Evolutionary conservation across 1,140 invertebrate genomes (phyloP).

Genomic region (Temnothorax longispinosus): DNA sequence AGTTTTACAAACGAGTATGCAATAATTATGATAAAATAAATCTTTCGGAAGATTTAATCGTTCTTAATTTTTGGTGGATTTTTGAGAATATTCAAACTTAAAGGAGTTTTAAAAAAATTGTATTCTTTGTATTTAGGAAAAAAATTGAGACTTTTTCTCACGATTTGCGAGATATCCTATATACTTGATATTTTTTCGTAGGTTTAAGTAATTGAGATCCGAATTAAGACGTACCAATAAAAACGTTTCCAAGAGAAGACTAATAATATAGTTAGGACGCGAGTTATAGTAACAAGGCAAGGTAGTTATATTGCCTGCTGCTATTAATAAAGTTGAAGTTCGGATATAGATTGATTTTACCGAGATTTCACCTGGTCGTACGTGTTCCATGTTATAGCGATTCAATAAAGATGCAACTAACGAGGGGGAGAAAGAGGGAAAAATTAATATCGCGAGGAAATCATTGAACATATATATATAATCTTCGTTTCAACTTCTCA

Average conservation of each 20-base stretch:
- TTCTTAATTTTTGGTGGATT: background rate
- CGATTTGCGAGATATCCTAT: no score
- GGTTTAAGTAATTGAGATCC: background rate
- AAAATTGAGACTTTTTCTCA: background rate
- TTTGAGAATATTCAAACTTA: background rate
- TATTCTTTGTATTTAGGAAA: background rate
- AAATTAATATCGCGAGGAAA: slow-evolving; percentile 42
- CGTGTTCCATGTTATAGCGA: slow-evolving; percentile 27
- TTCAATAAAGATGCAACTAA: slow-evolving; percentile 44
- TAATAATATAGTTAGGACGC: slow-evolving; percentile 77
- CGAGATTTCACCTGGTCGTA: slow-evolving; percentile 50
- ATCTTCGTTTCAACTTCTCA: background rate
- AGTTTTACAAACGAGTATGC: background rate
- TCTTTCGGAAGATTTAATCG: background rate
- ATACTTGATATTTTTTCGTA: slow-evolving; percentile 17
- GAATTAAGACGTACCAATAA: slow-evolving; percentile 34
- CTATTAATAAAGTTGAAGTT: slow-evolving; percentile 83
- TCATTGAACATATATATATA: background rate
- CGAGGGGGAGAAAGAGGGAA: slow-evolving; percentile 15
- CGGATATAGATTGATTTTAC: slow-evolving; percentile 76
- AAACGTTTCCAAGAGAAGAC: slow-evolving; percentile 53
- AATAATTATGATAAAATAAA: background rate
- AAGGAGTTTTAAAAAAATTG: background rate
- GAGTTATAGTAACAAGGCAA: slow-evolving; percentile 31
- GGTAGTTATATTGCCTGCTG: slow-evolving; percentile 80